Evolutionary conservation across 1,140 invertebrate genomes (phyloP), one percentile per base, ranked within the genome.

Genomic region (Procambarus virginalis): DNA sequence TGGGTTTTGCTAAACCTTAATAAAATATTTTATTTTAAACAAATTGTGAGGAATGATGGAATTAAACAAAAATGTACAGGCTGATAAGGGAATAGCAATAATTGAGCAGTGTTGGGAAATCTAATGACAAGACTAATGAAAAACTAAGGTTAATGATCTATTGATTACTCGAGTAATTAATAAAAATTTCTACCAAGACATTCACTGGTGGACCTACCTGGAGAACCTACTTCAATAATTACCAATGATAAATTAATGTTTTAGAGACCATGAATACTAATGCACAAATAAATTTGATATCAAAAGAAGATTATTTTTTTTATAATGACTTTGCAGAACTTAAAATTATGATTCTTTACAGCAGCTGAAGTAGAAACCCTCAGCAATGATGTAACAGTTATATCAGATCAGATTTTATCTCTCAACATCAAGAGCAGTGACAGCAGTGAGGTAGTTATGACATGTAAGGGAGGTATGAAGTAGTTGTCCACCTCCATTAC

Each of bases 391-490:
- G 76, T 49, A 45, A 51, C 3, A n/a, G 17, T 49, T 76, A 5
- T 49, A 51, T 14, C 17, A 45, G 76, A 49, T 78, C 76, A 78
- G 76, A 60, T 45, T 14, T 86, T 86, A 86, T 89, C 86, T 89
- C 86, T 89, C 86, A n/a, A 89, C 86, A n/a, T 89, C 86, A 9
- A 82, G 73, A 45, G 86, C 70, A 48, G 68, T 76, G 51, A 89
- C 86, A 70, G 86, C 79, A n/a, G 86, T 89, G 79, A 89, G 79
- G 70, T 89, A 89, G 75, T 89, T 89, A 48, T 89, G 86, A 64
- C 22, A 83, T 9, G 86, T 89, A 64, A 89, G 80, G 68, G 86
- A 89, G 17, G 73, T 89, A 73, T 89, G 86, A n/a, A 89, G 86
- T 51, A 89, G 70, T 34, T 76, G 70, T 77, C 86, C 86, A 2